Evolutionary conservation across 1,140 invertebrate genomes (phyloP), one percentile per base, ranked within the genome.

Genomic region (Aphis craccivora): DNA sequence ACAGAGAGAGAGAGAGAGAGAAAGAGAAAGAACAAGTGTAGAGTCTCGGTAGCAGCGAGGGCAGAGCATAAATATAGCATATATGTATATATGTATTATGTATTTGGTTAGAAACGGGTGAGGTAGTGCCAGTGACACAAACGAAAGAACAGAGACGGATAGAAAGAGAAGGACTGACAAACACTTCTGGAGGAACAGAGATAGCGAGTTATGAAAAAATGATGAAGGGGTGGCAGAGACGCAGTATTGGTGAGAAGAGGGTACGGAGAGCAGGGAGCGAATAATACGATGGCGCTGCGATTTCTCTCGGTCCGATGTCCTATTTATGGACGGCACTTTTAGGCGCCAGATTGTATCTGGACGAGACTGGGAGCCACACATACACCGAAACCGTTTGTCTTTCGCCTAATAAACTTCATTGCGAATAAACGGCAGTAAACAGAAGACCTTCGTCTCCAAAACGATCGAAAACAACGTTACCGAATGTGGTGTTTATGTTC

Each of bases 291-390:
- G 81, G 81, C 76, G 48, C 91, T 86, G 91, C 91, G 48, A 93
- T 93, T 86, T 93, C 30, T 37, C 76, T 43, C 45, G 6, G 81
- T 40, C 76, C 91, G 23, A 93, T 93, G 81, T 55, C 23, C 60
- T 92, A 86, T 93, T 93, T 93, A 86, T 86, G 91, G 81, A 86
- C 48, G 91, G 45, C 48, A 83, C 81, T 93, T 93, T 86, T 93
- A 86, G 91, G 91, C 91, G 91, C 91, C 91, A 93, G 91, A 93
- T 93, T 93, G 76, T 93, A 93, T 93, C 91, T 84, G 48, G 37
- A 93, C 48, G 43, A 83, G 91, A 86, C 91, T 35, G 91, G 30
- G 37, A 76, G 25, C 23, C 43, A 25, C 37, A 25, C 51, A 53
- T 22, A 83, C 35, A 30, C 30, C 91, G 9, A 83, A 76, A 92